Evolutionary conservation across 2,888 invertebrate species (phyloP).

Genomic region (Drosophila lutescens): DNA sequence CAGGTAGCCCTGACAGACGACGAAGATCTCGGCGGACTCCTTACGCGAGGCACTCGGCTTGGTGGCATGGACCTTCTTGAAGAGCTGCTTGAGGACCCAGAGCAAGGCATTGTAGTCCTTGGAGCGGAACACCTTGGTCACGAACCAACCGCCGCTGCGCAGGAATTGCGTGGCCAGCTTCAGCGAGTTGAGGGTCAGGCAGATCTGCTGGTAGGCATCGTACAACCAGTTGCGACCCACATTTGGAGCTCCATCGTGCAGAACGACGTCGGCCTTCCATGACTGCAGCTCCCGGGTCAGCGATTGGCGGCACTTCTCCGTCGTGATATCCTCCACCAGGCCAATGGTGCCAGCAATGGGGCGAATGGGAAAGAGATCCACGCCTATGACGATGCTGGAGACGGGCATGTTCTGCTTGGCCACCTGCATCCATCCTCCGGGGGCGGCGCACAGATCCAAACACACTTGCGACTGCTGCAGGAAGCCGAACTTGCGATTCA

Average conservation of each 20-base stretch:
- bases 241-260: slow-evolving; percentile 99
- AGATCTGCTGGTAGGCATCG: slow-evolving; percentile 97
- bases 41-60: slow-evolving; percentile 99
- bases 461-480: slow-evolving; percentile 97
- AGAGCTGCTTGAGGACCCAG: slow-evolving; percentile 98
- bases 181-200: slow-evolving; percentile 95
- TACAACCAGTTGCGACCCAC: slow-evolving; percentile 98
- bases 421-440: slow-evolving; percentile 99
- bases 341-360: slow-evolving; percentile 95
- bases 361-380: slow-evolving; percentile 97
- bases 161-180: slow-evolving; percentile 96
- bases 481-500: slow-evolving; percentile 98
- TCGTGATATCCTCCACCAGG: slow-evolving; percentile 97
- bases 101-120: slow-evolving; percentile 98
- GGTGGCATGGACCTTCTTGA: slow-evolving; percentile 98
- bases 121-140: slow-evolving; percentile 99
- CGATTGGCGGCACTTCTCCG: slow-evolving; percentile 94
- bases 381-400: slow-evolving; percentile 96
- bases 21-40: slow-evolving; percentile 99
- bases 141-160: slow-evolving; percentile 96
- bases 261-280: slow-evolving; percentile 98
- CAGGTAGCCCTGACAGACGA: slow-evolving; percentile 96
- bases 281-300: slow-evolving; percentile 94
- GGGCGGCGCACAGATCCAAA: slow-evolving; percentile 99
- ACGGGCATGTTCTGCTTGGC: slow-evolving; percentile 99